Percentiles rank a stretch among this genome's conserved stretches.
These are phyloP conservation scores for Erythrocercus mccallii DNA, from an alignment of 2,113 vertebrate genomes.

Conservation along the genomic window DNA sequence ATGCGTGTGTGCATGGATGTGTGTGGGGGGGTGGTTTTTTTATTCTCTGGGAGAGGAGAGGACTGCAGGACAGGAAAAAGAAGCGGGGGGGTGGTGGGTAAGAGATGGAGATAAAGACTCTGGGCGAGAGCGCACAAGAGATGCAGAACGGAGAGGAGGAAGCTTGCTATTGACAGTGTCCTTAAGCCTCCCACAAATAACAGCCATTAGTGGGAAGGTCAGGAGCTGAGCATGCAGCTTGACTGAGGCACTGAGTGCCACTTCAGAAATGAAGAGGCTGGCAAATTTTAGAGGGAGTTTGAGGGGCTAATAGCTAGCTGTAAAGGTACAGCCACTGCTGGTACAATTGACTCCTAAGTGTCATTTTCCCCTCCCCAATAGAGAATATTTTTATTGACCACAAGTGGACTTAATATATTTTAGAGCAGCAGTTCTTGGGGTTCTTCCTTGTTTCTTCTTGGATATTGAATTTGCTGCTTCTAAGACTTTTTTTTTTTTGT, in stretches of 20 bases:
- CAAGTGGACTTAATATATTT: slow-evolving; percentile 83
- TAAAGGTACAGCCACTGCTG: slow-evolving; percentile 82
- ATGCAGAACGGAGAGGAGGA: slow-evolving; percentile 76
- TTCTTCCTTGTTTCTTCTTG: slow-evolving; percentile 75
- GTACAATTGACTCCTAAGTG: slow-evolving; percentile 75
- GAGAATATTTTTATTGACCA: slow-evolving; percentile 80
- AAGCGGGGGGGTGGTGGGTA: not conserved
- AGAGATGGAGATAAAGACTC: slow-evolving; percentile 68
- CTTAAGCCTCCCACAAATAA: slow-evolving; percentile 96
- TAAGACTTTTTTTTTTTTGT: slow-evolving; percentile 72
- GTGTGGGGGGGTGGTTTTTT: not conserved
- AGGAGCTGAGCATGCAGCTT: slow-evolving; percentile 92
- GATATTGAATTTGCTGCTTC: slow-evolving; percentile 82
- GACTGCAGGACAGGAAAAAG: slow-evolving; percentile 62
- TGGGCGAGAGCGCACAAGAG: slow-evolving; percentile 62
- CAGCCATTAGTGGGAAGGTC: slow-evolving; percentile 95
- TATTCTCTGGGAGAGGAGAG: slow-evolving; percentile 51
- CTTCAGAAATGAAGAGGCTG: slow-evolving; percentile 93
- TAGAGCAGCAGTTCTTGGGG: slow-evolving; percentile 76
- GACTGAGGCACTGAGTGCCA: slow-evolving; percentile 93
- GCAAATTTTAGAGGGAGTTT: slow-evolving; percentile 88
- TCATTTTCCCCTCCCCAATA: slow-evolving; percentile 52
- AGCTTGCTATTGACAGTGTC: slow-evolving; percentile 89
- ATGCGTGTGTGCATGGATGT: not conserved
- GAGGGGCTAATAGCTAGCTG: slow-evolving; percentile 80